Evolutionary conservation across 2,888 invertebrate species (phyloP).

Genomic region (Phalera bucephala): DNA sequence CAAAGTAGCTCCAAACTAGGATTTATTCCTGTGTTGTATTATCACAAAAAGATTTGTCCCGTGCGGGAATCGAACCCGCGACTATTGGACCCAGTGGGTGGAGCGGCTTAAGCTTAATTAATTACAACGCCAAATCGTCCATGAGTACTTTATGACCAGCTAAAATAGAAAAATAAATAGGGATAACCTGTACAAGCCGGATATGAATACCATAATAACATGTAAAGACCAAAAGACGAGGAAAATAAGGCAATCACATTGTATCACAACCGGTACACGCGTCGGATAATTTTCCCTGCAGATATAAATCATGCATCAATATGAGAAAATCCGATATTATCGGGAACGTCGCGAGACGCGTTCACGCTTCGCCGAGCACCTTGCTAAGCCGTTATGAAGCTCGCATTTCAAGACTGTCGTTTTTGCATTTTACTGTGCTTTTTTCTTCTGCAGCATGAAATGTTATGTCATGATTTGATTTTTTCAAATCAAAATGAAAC

Average conservation of each 20-base stretch:
- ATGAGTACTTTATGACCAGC: too few relatives aligned
- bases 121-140: too few relatives aligned
- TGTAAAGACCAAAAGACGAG: constrained; percentile 58
- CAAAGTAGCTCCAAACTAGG: too few relatives aligned
- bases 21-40: too few relatives aligned
- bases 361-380: constrained; percentile 26
- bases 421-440: neutral
- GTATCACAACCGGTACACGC: constrained; percentile 56
- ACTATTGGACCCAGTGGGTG: too few relatives aligned
- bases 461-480: too few relatives aligned
- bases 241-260: constrained; percentile 64
- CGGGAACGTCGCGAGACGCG: constrained; percentile 21
- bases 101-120: too few relatives aligned
- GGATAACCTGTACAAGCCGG: constrained; percentile 43
- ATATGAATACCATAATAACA: constrained; percentile 61
- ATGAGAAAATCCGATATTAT: constrained; percentile 49
- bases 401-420: constrained; percentile 6
- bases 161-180: constrained; percentile 29
- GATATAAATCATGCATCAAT: constrained; percentile 60
- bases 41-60: too few relatives aligned
- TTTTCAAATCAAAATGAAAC: too few relatives aligned
- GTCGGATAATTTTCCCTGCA: constrained; percentile 58
- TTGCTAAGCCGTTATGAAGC: constrained; percentile 12
- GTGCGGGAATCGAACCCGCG: too few relatives aligned
- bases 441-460: too few relatives aligned